These are phyloP conservation scores for Raphicerus campestris DNA, from an alignment of 2,113 vertebrate genomes.

Conservation along the genomic window DNA sequence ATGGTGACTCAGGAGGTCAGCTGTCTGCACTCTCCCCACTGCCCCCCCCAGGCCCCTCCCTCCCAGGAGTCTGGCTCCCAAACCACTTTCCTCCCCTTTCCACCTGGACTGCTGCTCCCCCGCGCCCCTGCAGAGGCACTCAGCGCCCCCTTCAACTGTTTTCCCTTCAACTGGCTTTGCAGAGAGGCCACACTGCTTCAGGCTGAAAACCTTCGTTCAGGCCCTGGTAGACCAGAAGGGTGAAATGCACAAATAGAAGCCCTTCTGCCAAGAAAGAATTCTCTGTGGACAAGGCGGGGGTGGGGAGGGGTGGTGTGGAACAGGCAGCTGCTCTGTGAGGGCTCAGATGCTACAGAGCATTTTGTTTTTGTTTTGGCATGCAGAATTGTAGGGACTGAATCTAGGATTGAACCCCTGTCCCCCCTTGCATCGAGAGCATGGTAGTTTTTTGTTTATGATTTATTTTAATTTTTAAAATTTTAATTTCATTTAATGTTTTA, in stretches of 20 bases:
- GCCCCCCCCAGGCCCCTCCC: accelerated
- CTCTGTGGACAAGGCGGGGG: background rate
- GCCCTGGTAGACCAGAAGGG: background rate
- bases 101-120: background rate
- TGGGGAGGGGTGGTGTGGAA: background rate
- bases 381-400: background rate
- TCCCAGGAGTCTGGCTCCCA: background rate
- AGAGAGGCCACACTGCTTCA: no score
- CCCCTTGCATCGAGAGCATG: background rate
- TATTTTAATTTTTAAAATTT: background rate
- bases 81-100: background rate
- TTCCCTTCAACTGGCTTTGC: background rate
- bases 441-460: background rate
- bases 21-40: no score
- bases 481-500: background rate
- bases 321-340: background rate
- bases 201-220: background rate
- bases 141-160: background rate
- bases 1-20: constrained; percentile 19
- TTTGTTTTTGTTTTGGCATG: background rate
- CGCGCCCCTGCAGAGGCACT: background rate
- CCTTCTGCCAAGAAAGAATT: background rate
- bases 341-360: accelerated
- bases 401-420: background rate
- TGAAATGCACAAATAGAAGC: background rate